phyloP scores from a whole-genome alignment of 2,888 invertebrate species.

The Calliopum simillimum region DNA sequence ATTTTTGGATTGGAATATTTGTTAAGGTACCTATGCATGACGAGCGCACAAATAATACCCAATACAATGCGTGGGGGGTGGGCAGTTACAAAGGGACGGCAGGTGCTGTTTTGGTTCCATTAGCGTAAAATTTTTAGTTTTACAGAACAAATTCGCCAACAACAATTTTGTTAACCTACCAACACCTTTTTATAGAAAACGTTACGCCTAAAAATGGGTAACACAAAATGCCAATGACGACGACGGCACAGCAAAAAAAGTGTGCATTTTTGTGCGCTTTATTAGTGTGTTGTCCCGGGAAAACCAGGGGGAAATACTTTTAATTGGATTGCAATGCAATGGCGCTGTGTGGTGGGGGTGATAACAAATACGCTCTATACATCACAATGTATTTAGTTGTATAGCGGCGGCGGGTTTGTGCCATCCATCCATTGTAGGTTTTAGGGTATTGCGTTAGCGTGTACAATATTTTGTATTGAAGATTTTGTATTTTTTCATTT shows the following conservation, averaged over 20 bases:
- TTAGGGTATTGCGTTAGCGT: no score
- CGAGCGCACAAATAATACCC: no score
- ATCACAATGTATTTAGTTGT: background rate
- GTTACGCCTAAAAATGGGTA: background rate
- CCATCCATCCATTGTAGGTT: no score
- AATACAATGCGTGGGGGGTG: background rate
- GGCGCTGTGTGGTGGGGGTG: background rate
- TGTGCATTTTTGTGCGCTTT: background rate
- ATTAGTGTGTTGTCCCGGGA: background rate
- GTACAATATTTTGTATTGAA: no score
- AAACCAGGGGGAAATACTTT: slow-evolving; percentile 17
- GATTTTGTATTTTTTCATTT: background rate
- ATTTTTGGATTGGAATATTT: no score
- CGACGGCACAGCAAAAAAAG: no score
- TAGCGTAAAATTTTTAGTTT: no score
- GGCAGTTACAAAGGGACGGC: background rate
- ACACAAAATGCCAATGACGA: no score
- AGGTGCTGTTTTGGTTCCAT: background rate
- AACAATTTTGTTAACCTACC: background rate
- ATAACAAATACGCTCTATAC: background rate
- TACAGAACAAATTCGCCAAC: no score
- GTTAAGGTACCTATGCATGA: no score
- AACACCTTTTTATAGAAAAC: background rate
- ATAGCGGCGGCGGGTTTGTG: background rate
- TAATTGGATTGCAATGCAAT: slow-evolving; percentile 33